Evolutionary conservation across 1,140 invertebrate genomes (phyloP).

Genomic region (Palaemon carinicauda): DNA sequence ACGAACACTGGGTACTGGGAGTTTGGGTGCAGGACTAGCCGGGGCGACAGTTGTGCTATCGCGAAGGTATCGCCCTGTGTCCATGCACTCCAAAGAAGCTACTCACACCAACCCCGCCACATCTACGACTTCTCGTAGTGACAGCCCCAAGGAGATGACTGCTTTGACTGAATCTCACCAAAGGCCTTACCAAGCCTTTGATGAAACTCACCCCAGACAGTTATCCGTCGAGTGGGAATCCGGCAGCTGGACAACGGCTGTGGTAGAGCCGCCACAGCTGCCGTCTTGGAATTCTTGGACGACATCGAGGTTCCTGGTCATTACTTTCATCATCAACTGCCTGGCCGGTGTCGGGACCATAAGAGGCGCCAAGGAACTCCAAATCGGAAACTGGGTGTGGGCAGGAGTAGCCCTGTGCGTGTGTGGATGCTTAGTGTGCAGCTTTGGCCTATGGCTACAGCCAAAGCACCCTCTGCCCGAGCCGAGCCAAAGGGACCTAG

Average conservation of each 20-base stretch:
- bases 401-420: conserved; percentile 46
- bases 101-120: not conserved
- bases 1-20: conserved; percentile 25
- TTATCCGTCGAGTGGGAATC: conserved; percentile 38
- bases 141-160: not conserved
- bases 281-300: conserved; percentile 31
- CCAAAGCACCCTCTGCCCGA: conserved; percentile 23
- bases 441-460: conserved; percentile 44
- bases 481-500: not conserved
- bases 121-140: not conserved
- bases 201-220: conserved; percentile 25
- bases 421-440: conserved; percentile 48
- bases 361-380: conserved; percentile 24
- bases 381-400: conserved; percentile 39
- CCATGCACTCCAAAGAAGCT: not conserved
- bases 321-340: conserved; percentile 41
- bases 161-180: not conserved
- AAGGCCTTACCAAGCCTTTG: not conserved
- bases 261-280: conserved; percentile 38
- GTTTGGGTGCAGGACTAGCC: conserved; percentile 31
- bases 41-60: conserved; percentile 42
- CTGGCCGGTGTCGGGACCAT: conserved; percentile 37
- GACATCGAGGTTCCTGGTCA: conserved; percentile 46
- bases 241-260: conserved; percentile 4
- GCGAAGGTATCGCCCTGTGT: conserved; percentile 18